These are phyloP conservation scores for Chlorodrepanis virens DNA, from an alignment of 2,113 vertebrate genomes.

Conservation along the genomic window DNA sequence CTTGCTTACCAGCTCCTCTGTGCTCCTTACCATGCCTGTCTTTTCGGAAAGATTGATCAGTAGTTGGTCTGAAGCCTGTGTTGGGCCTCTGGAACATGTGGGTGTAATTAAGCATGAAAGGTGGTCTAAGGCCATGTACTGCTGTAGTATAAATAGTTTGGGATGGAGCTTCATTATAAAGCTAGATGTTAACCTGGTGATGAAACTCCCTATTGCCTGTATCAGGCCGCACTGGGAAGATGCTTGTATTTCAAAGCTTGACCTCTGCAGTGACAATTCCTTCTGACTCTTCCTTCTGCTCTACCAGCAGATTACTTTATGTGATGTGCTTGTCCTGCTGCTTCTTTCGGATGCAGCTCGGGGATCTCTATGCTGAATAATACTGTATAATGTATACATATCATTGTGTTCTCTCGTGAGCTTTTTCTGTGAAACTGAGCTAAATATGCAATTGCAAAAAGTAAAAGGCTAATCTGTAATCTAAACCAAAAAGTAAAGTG, in stretches of 20 bases:
- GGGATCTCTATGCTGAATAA: background rate
- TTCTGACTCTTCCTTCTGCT: background rate
- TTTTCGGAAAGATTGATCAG: background rate
- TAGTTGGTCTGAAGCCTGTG: background rate
- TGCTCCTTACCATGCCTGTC: background rate
- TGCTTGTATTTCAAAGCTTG: background rate
- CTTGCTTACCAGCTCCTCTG: background rate
- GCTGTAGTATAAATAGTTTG: background rate
- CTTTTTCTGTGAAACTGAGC: background rate
- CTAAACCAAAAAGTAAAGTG: background rate
- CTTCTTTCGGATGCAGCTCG: background rate
- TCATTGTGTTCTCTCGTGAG: background rate
- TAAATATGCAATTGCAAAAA: background rate
- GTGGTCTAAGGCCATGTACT: background rate
- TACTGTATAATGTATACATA: background rate
- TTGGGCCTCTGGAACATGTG: background rate
- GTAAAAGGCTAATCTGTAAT: background rate
- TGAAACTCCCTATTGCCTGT: background rate
- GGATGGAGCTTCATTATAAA: background rate
- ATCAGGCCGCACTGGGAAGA: background rate
- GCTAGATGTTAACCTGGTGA: background rate
- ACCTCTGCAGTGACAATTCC: background rate
- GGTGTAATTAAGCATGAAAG: background rate
- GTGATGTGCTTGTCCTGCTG: background rate
- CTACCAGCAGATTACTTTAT: background rate